Evolutionary conservation across 2,888 invertebrate species (phyloP).

Genomic region (Petrolisthes manimaculis): DNA sequence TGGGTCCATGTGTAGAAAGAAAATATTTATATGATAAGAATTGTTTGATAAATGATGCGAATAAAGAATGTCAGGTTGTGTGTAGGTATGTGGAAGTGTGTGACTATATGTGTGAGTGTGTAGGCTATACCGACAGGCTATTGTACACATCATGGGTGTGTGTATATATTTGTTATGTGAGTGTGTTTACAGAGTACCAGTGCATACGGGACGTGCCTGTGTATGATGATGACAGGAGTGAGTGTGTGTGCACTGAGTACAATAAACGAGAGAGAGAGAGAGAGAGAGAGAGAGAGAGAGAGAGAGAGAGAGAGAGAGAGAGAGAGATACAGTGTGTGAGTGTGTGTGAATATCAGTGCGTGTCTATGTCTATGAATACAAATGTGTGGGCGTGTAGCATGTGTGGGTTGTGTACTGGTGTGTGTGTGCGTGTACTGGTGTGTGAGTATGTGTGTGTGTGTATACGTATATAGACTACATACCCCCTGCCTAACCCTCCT

Average conservation of each 20-base stretch:
- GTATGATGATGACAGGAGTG: no score
- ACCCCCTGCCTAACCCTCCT: background rate
- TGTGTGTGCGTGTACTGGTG: background rate
- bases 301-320: conserved; percentile 25
- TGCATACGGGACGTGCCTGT: background rate
- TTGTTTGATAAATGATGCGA: no score
- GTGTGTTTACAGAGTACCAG: background rate
- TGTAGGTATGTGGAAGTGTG: background rate
- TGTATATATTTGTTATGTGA: background rate
- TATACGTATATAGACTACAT: background rate
- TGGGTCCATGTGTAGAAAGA: no score
- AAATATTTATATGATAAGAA: no score
- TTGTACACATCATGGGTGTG: no score
- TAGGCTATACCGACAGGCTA: no score
- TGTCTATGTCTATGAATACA: background rate
- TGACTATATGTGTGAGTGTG: no score
- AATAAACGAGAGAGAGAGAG: conserved; percentile 20
- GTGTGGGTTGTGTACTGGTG: background rate
- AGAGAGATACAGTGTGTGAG: conserved; percentile 11
- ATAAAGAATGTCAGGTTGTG: no score
- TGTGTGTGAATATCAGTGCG: background rate
- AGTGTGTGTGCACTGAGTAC: background rate
- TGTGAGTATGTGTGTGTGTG: background rate
- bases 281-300: conserved; percentile 35
- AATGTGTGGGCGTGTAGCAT: background rate